These are phyloP conservation scores for Protophormia terraenovae DNA, from an alignment of 2,888 invertebrate genomes.

Conservation along the genomic window DNA sequence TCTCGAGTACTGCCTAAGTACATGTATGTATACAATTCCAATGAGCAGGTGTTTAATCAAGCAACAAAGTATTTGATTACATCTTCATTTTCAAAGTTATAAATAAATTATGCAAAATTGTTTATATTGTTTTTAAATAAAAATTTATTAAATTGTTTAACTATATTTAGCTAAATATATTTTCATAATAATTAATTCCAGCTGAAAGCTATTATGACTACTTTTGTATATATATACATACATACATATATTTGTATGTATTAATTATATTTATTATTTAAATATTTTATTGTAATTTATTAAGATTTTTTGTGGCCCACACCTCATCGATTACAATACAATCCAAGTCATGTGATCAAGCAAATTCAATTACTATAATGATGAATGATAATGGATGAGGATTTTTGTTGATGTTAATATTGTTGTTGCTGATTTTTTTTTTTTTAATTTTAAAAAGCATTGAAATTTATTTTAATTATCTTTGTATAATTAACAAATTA, in stretches of 20 bases:
- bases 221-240: no score
- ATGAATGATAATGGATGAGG: constrained; percentile 17
- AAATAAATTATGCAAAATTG: constrained; percentile 14
- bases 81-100: constrained; percentile 19
- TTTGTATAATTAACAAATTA: constrained; percentile 65
- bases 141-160: not conserved
- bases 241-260: no score
- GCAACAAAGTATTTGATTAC: constrained; percentile 19
- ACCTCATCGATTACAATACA: not conserved
- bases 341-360: constrained; percentile 24
- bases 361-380: constrained; percentile 27
- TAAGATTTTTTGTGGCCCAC: not conserved
- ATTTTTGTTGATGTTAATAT: not conserved
- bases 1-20: not conserved
- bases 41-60: constrained; percentile 55
- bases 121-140: not conserved
- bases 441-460: constrained; percentile 39
- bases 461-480: constrained; percentile 63
- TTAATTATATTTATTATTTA: constrained; percentile 18
- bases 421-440: not conserved
- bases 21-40: not conserved
- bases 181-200: no score
- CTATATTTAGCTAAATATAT: not conserved
- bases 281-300: not conserved
- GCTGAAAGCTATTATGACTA: no score